Percentiles rank a stretch among this genome's conserved stretches.
phyloP scores from a whole-genome alignment of 2,113 vertebrate genomes.

The Saguinus imperator region DNA sequence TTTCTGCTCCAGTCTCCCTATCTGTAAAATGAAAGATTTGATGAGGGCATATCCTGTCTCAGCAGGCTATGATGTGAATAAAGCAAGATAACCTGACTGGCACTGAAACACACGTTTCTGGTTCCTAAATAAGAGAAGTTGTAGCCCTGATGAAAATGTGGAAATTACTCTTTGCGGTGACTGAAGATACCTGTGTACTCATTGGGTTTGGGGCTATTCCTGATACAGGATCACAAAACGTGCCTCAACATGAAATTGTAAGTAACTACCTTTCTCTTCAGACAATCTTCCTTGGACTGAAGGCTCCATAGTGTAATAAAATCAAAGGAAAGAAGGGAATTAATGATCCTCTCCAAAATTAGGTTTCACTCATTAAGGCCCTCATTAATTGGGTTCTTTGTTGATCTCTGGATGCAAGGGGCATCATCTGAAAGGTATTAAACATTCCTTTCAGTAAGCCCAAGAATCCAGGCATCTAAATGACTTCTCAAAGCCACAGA shows the following conservation, averaged over 20 bases:
- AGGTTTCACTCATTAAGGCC: background rate
- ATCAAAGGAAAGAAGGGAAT: background rate
- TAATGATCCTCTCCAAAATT: background rate
- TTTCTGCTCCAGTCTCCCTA: background rate
- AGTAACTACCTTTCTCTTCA: background rate
- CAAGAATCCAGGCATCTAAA: background rate
- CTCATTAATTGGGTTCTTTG: background rate
- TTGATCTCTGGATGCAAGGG: background rate
- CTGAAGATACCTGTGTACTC: background rate
- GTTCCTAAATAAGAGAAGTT: background rate
- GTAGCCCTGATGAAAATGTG: background rate
- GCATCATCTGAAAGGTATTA: background rate
- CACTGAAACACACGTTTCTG: background rate
- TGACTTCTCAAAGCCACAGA: background rate
- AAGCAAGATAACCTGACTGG: background rate
- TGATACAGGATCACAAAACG: fast-evolving
- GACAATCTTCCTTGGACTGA: background rate
- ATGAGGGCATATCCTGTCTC: background rate
- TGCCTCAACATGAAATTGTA: background rate
- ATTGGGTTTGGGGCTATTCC: background rate
- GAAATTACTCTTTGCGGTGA: fast-evolving
- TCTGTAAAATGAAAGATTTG: background rate
- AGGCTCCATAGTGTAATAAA: background rate
- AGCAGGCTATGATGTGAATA: background rate
- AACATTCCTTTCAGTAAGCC: background rate